These are phyloP conservation scores for Halyomorpha halys DNA, from an alignment of 1,140 invertebrate species.

Conservation along the genomic window DNA sequence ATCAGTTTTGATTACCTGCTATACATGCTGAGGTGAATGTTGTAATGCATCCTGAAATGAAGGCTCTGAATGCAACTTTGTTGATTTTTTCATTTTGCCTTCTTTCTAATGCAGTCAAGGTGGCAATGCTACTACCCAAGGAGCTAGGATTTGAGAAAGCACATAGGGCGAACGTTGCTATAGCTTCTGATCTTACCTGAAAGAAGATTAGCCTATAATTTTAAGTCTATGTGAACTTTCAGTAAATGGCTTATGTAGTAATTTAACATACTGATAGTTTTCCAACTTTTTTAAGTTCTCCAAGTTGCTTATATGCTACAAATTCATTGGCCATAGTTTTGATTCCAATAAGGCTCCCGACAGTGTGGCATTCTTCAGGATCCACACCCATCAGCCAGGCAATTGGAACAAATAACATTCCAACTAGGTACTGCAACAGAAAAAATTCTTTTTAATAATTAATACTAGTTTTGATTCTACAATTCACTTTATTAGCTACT, in stretches of 20 bases:
- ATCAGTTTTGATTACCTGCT: slow-evolving; percentile 49
- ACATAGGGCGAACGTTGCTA: slow-evolving; percentile 89
- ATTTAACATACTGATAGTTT: slow-evolving; percentile 47
- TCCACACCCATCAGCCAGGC: slow-evolving; percentile 72
- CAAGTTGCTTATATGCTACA: slow-evolving; percentile 71
- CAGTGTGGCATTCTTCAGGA: slow-evolving; percentile 60
- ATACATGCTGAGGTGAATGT: slow-evolving; percentile 88
- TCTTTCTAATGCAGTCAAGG: slow-evolving; percentile 69
- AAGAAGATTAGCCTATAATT: slow-evolving; percentile 28
- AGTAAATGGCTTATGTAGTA: background rate
- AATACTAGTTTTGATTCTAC: no score
- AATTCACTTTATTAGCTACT: no score
- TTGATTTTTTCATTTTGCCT: slow-evolving; percentile 57
- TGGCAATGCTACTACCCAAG: slow-evolving; percentile 79
- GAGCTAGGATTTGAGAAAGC: slow-evolving; percentile 91
- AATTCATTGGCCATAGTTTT: slow-evolving; percentile 91
- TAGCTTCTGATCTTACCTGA: slow-evolving; percentile 60
- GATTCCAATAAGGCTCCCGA: slow-evolving; percentile 71
- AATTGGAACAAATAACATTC: slow-evolving; percentile 77
- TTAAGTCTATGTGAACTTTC: background rate
- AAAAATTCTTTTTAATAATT: no score
- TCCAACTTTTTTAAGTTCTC: slow-evolving; percentile 46
- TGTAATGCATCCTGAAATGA: slow-evolving; percentile 74
- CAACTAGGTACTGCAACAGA: slow-evolving; percentile 56
- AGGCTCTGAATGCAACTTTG: slow-evolving; percentile 63